phyloP scores from a whole-genome alignment of 2,797 vertebrate genomes.

The Myioborus melanocephalus region DNA sequence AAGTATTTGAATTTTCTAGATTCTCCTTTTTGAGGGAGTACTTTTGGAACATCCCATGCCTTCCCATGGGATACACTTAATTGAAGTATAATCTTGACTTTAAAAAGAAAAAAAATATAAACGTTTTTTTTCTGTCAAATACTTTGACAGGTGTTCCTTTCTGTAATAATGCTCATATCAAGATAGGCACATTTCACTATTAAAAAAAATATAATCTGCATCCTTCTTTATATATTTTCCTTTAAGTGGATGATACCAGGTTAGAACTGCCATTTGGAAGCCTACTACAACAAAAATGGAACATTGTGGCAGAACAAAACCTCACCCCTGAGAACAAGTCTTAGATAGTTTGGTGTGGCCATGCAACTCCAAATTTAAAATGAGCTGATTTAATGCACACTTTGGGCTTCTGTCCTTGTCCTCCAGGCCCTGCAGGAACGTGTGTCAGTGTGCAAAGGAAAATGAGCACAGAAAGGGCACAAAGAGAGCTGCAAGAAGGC shows the following conservation, averaged over 20 bases:
- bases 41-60: neutral
- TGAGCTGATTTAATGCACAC: slow-evolving; percentile 28
- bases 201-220: neutral
- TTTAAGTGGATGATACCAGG: neutral
- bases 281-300: neutral
- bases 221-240: slow-evolving; percentile 3
- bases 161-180: neutral
- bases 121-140: neutral
- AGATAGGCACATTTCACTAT: neutral
- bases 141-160: neutral
- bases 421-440: neutral
- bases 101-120: neutral
- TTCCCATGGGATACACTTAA: neutral
- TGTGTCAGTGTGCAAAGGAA: neutral
- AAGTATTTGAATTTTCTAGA: neutral
- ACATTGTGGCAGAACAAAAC: neutral
- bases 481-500: neutral
- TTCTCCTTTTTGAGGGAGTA: neutral
- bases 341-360: neutral
- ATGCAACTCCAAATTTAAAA: slow-evolving; percentile 20
- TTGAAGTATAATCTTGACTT: neutral
- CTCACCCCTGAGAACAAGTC: neutral
- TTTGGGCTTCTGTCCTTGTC: slow-evolving; percentile 25
- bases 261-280: neutral
- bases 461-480: neutral